Conservation (phyloP, 2,797 vertebrate genomes). For the Emydoidea blandingii region DNA sequence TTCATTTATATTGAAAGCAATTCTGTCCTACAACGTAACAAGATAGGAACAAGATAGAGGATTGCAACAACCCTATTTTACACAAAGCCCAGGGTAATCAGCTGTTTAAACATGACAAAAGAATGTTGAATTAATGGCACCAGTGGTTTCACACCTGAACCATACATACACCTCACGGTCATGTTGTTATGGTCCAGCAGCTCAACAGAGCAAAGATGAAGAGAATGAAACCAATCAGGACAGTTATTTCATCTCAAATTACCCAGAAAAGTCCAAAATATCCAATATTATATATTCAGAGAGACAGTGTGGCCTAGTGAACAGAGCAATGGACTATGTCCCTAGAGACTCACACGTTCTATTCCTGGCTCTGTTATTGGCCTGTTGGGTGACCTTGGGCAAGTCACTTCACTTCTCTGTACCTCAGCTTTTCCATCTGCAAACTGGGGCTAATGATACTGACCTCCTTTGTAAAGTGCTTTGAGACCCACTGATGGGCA, state of each 20-base stretch:
- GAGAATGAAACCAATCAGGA: background rate
- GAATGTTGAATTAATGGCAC: background rate
- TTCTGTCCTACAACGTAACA: background rate
- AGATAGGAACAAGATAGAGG: background rate
- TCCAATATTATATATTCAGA: background rate
- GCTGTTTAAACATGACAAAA: background rate
- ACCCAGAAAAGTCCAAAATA: background rate
- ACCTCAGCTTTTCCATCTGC: too few relatives aligned
- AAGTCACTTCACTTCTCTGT: too few relatives aligned
- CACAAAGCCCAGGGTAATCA: background rate
- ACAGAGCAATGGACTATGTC: too few relatives aligned
- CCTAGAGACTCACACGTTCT: too few relatives aligned
- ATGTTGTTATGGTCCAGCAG: background rate
- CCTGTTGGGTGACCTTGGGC: too few relatives aligned
- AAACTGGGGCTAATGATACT: background rate
- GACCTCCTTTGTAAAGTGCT: background rate
- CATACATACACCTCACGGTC: background rate
- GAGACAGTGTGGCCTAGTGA: background rate
- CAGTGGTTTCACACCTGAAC: background rate
- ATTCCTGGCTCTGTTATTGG: too few relatives aligned
- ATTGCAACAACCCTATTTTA: background rate
- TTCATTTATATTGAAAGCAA: background rate
- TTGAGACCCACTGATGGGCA: background rate
- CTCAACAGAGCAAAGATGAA: background rate
- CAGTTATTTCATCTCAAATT: background rate